phyloP scores from a whole-genome alignment of 2,797 vertebrate species.

The Semotilus atromaculatus region DNA sequence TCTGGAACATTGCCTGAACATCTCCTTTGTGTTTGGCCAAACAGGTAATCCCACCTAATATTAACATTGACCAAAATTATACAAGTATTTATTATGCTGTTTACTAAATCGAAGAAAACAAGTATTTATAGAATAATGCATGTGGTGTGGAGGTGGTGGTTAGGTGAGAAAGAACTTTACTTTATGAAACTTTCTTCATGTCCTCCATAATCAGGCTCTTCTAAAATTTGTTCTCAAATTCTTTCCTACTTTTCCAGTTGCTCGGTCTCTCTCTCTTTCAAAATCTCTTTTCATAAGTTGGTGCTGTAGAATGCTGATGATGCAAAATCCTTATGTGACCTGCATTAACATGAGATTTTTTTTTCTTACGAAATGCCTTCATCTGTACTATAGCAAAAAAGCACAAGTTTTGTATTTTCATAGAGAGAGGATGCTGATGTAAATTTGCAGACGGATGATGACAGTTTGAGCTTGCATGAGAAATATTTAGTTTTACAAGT shows the following conservation, averaged over 20 bases:
- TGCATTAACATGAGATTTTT: too few species aligned
- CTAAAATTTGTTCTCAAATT: not conserved
- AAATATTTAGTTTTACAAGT: not conserved
- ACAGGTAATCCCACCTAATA: not conserved
- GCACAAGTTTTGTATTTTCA: not conserved
- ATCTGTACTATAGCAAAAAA: not conserved
- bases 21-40: not conserved
- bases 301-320: conserved; percentile 1
- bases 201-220: not conserved
- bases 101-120: not conserved
- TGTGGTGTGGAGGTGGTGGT: not conserved
- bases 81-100: too few species aligned
- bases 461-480: not conserved
- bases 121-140: not conserved
- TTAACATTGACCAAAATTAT: not conserved
- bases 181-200: not conserved
- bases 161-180: not conserved
- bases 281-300: not conserved
- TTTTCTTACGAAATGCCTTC: not conserved
- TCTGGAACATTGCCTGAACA: not conserved
- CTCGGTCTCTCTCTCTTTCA: not conserved
- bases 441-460: not conserved
- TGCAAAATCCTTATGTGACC: conserved; percentile 2
- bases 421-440: not conserved
- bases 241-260: not conserved